Percentiles rank a stretch among this genome's conserved stretches.
These are phyloP conservation scores for Acrobasis consociella DNA, from an alignment of 2,888 invertebrate genomes.

Conservation along the genomic window DNA sequence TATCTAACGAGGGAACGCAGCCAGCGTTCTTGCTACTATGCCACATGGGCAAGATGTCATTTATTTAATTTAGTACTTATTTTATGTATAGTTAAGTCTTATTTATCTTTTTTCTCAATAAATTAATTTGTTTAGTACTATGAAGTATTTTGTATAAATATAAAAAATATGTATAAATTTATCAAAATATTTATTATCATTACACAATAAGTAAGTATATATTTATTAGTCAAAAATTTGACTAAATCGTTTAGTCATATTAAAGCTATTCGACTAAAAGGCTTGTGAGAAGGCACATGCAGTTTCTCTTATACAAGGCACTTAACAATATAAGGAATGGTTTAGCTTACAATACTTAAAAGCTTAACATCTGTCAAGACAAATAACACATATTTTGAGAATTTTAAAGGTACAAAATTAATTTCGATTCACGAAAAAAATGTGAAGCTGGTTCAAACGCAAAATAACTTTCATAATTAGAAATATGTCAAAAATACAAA, in stretches of 20 bases:
- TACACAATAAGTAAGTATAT: not conserved
- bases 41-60: too few species aligned
- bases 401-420: not conserved
- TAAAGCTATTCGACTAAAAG: constrained; percentile 17
- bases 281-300: constrained; percentile 4
- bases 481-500: not conserved
- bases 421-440: too few species aligned
- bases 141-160: not conserved
- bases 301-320: not conserved
- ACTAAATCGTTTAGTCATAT: constrained; percentile 2
- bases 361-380: not conserved
- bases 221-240: not conserved
- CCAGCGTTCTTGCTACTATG: too few species aligned
- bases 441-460: too few species aligned
- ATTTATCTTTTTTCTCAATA: too few species aligned
- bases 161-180: not conserved
- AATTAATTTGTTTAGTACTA: too few species aligned
- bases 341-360: not conserved
- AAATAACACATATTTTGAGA: not conserved
- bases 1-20: too few species aligned
- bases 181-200: not conserved
- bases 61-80: too few species aligned
- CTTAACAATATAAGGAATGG: constrained; percentile 16
- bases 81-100: too few species aligned
- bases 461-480: too few species aligned